Evolutionary conservation across 2,888 invertebrate genomes (phyloP).

Genomic region (Hyposoter didymator): DNA sequence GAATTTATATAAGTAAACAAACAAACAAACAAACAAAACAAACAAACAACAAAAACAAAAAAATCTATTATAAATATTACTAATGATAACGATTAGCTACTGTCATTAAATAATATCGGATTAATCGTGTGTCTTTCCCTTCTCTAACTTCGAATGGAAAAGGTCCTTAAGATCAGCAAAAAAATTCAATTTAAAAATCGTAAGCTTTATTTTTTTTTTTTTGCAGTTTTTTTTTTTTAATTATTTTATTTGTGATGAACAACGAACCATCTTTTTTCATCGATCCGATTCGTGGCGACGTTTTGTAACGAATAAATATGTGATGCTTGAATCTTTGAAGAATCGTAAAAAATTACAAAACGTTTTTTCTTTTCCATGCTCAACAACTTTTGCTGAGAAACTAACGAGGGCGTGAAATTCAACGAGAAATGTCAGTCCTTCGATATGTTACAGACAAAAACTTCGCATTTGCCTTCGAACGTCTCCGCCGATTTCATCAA

Average conservation of each 20-base stretch:
- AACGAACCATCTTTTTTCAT: conserved; percentile 2
- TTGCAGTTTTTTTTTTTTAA: conserved; percentile 21
- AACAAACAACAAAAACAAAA: conserved; percentile 62
- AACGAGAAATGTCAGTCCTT: conserved; percentile 21
- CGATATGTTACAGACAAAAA: conserved; percentile 72
- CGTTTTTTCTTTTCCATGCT: neutral
- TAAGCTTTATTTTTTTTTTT: conserved; percentile 24
- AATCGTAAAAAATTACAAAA: neutral
- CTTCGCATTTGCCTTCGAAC: conserved; percentile 70
- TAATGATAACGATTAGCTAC: conserved; percentile 76
- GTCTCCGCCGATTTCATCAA: conserved; percentile 76
- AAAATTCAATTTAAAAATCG: conserved; percentile 27
- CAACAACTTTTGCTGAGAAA: neutral
- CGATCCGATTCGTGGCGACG: conserved; percentile 25
- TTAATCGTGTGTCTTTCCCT: conserved; percentile 71
- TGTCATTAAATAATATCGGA: conserved; percentile 75
- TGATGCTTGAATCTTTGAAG: neutral
- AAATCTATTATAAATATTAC: conserved; percentile 79
- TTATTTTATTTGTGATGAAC: conserved; percentile 1
- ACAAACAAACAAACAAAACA: conserved; percentile 45
- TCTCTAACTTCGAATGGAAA: conserved; percentile 39
- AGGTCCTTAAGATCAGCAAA: conserved; percentile 4
- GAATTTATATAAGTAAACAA: conserved; percentile 78
- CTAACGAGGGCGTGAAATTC: neutral
- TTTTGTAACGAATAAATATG: conserved; percentile 37